Percentiles rank a stretch among this genome's conserved stretches.
phyloP scores from a whole-genome alignment of 2,113 vertebrate genomes.

The Cephalopterus ornatus region DNA sequence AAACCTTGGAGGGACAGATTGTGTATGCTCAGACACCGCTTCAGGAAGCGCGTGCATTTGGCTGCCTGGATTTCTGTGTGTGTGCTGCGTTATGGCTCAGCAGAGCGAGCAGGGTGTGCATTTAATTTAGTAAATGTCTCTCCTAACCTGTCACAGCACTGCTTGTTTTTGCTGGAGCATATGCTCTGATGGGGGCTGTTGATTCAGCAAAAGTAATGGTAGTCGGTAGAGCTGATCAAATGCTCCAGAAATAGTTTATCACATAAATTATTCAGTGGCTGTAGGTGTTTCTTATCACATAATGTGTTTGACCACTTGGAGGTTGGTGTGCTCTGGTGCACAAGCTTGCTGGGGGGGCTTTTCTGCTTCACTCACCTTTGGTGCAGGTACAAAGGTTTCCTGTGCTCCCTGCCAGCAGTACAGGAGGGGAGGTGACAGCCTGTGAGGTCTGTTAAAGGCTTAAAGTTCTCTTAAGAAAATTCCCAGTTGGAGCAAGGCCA shows the following conservation, averaged over 20 bases:
- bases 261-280: not conserved
- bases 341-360: not conserved
- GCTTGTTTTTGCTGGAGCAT: not conserved
- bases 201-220: constrained; percentile 6
- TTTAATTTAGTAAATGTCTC: not conserved
- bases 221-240: not conserved
- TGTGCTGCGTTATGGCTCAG: not conserved
- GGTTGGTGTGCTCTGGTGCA: not conserved
- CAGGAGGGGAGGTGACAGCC: not conserved
- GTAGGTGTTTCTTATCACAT: not conserved
- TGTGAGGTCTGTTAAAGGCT: not conserved
- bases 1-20: not conserved
- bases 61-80: not conserved
- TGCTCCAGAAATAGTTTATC: not conserved
- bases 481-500: not conserved
- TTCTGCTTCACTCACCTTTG: not conserved
- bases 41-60: not conserved
- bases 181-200: constrained; percentile 1
- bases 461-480: not conserved
- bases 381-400: not conserved
- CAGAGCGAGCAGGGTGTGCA: not conserved
- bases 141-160: not conserved
- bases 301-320: not conserved
- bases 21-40: not conserved
- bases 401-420: rapidly evolving